A percentile compares a stretch with the other conserved stretches of the same genome.
Evolutionary conservation across 2,113 vertebrate genomes (phyloP).

Genomic region (Vireo altiloquus): DNA sequence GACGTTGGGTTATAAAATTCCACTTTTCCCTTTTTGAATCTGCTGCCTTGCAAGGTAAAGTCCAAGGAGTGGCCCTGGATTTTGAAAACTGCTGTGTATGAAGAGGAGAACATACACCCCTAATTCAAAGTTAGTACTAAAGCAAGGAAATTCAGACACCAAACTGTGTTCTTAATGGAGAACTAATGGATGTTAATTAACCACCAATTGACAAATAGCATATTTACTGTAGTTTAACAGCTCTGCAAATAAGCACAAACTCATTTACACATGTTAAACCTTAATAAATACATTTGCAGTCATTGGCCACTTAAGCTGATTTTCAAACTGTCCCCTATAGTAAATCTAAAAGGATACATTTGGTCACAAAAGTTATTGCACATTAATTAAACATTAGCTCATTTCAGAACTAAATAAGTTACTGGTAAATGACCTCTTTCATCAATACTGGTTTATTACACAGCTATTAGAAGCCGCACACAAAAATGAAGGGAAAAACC

Average conservation of each 20-base stretch:
- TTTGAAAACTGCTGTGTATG: neutral
- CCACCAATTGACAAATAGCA: conserved; percentile 59
- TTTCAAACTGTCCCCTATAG: conserved; percentile 10
- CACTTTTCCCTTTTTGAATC: neutral
- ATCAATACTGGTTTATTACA: conserved; percentile 38
- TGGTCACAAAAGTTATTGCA: conserved; percentile 34
- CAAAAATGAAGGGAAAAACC: neutral
- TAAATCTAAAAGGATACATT: conserved; percentile 57
- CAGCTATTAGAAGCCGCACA: neutral
- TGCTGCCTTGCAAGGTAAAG: neutral
- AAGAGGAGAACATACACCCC: neutral
- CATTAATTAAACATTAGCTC: conserved; percentile 56
- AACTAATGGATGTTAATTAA: conserved; percentile 63
- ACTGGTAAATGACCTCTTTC: conserved; percentile 48
- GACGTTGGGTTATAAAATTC: neutral
- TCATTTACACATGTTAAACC: conserved; percentile 61
- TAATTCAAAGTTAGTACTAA: conserved; percentile 9
- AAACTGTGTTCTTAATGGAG: conserved; percentile 52
- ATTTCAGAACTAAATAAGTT: conserved; percentile 45
- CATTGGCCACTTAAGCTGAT: conserved; percentile 41
- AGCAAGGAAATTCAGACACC: conserved; percentile 40
- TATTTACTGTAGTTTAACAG: conserved; percentile 59
- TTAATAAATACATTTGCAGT: conserved; percentile 64
- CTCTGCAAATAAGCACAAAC: conserved; percentile 52
- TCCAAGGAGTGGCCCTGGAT: neutral